Conservation (phyloP, 2,888 invertebrate species). For the Monopis laevigella region DNA sequence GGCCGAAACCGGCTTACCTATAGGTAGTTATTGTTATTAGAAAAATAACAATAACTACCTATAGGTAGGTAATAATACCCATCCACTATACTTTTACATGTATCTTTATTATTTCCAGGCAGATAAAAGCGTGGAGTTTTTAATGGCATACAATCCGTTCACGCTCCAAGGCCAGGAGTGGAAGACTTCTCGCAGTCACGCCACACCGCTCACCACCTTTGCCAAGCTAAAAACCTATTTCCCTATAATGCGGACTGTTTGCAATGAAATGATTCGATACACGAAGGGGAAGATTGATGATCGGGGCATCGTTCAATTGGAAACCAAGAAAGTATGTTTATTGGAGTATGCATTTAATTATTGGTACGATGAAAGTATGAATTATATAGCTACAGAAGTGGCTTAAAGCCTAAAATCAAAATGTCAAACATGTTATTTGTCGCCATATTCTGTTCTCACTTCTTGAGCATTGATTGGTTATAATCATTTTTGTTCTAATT, state of each 20-base stretch:
- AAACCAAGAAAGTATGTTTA: conserved; percentile 18
- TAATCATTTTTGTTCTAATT: too few species aligned
- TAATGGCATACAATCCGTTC: conserved; percentile 27
- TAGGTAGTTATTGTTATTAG: too few species aligned
- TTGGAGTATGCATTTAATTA: too few species aligned
- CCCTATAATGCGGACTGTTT: conserved; percentile 16
- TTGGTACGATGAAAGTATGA: too few species aligned
- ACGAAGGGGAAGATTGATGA: conserved; percentile 6
- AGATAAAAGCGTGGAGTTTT: conserved; percentile 21
- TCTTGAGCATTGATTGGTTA: too few species aligned
- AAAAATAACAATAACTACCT: too few species aligned
- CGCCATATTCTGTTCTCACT: too few species aligned
- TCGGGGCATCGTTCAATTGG: conserved; percentile 5
- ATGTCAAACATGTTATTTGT: too few species aligned
- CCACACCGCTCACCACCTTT: conserved; percentile 22
- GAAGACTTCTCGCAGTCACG: conserved; percentile 24
- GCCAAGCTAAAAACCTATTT: conserved; percentile 19
- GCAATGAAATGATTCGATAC: conserved; percentile 16
- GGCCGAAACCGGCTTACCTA: too few species aligned
- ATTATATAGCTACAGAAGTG: too few species aligned
- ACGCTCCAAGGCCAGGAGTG: conserved; percentile 24
- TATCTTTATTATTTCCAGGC: conserved; percentile 14
- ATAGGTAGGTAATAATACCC: too few species aligned
- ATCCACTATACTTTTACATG: neutral
- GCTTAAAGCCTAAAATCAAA: neutral